phyloP scores from a whole-genome alignment of 2,797 vertebrate genomes.

The Propithecus deckenii region DNA sequence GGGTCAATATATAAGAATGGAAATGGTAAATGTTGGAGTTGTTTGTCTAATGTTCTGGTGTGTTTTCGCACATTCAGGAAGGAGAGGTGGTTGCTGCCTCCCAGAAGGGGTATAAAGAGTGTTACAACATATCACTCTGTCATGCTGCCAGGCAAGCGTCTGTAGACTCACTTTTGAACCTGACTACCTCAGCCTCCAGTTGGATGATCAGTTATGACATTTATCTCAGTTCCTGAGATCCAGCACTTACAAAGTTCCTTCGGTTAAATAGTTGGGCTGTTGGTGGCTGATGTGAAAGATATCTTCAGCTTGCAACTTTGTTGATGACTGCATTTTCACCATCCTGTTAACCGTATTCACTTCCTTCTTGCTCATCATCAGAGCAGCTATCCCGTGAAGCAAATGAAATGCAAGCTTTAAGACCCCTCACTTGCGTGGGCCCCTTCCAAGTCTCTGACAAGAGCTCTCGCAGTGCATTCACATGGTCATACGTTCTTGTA shows the following conservation, averaged over 20 bases:
- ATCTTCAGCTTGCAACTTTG: background rate
- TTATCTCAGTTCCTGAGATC: background rate
- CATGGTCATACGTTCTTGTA: background rate
- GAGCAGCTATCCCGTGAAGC: background rate
- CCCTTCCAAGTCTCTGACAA: background rate
- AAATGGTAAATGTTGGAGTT: slow-evolving; percentile 57
- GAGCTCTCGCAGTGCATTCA: background rate
- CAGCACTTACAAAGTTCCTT: background rate
- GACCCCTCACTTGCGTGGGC: accelerated
- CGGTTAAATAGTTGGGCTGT: background rate
- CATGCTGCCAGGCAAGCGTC: background rate
- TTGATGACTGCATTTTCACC: background rate
- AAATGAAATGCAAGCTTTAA: background rate
- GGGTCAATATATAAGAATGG: slow-evolving; percentile 62
- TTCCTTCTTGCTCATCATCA: background rate
- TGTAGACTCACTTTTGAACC: background rate
- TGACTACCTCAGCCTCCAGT: background rate
- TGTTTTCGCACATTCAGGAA: slow-evolving; percentile 68
- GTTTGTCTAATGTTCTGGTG: slow-evolving; percentile 61
- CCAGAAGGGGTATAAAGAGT: slow-evolving; percentile 54
- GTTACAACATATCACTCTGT: background rate
- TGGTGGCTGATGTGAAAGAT: background rate
- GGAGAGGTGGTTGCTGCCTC: slow-evolving; percentile 45
- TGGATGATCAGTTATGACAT: background rate
- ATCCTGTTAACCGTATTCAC: background rate